Percentiles rank a stretch among this genome's conserved stretches.
phyloP scores from a whole-genome alignment of 2,888 invertebrate species.

The Chymomyza fuscimana region DNA sequence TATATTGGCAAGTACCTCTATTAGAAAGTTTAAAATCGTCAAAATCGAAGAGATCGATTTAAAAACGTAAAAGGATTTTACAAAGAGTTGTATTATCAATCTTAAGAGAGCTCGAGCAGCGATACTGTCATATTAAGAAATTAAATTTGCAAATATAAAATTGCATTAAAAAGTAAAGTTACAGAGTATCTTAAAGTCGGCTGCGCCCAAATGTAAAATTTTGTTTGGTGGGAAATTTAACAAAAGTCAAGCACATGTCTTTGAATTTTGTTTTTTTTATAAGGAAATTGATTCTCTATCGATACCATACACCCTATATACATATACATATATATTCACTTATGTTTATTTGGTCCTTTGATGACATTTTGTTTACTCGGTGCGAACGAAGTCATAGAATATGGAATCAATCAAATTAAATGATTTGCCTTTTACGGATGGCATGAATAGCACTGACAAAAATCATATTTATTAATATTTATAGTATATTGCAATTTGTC shows the following conservation, averaged over 20 bases:
- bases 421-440: not conserved
- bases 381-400: not conserved
- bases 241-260: not conserved
- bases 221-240: not conserved
- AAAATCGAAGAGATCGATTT: too few species aligned
- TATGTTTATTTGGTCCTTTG: not conserved
- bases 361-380: not conserved
- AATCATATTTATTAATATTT: not conserved
- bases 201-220: too few species aligned
- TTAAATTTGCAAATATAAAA: too few species aligned
- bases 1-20: too few species aligned
- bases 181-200: too few species aligned
- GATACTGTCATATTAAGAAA: too few species aligned
- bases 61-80: too few species aligned
- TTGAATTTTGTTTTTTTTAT: not conserved
- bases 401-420: not conserved
- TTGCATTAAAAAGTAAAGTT: too few species aligned
- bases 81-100: too few species aligned
- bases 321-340: not conserved
- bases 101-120: too few species aligned
- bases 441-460: not conserved
- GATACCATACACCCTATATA: not conserved
- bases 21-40: too few species aligned
- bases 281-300: not conserved
- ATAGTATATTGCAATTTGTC: not conserved